A percentile compares a stretch with the other conserved stretches of the same genome.
Evolutionary conservation across 35 echinoderm and acorn worm species (phyloP).

Genomic region (Strongylocentrotus purpuratus): DNA sequence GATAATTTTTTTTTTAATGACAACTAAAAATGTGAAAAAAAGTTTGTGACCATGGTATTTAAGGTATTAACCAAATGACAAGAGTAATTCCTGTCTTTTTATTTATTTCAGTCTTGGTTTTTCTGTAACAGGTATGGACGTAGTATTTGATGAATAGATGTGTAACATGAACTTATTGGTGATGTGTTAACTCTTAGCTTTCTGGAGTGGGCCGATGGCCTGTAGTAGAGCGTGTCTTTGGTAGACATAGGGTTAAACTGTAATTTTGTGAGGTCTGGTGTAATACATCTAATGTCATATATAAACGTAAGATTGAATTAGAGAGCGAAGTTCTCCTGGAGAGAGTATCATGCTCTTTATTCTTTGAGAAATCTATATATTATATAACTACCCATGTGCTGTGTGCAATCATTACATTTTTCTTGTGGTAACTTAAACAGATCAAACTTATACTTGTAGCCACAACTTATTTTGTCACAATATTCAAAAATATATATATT

Average conservation of each 20-base stretch:
- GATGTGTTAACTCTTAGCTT: neutral
- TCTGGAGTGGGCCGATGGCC: neutral
- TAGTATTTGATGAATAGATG: constrained; percentile 4
- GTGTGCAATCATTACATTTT: constrained; percentile 24
- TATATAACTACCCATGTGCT: constrained; percentile 11
- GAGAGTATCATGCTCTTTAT: constrained; percentile 38
- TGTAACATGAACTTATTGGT: constrained; percentile 49
- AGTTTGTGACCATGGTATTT: constrained; percentile 2
- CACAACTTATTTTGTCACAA: constrained; percentile 50
- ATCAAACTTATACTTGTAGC: constrained; percentile 29
- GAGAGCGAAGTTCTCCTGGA: constrained; percentile 42
- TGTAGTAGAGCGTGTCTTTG: neutral
- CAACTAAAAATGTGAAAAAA: neutral
- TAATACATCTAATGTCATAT: constrained; percentile 30
- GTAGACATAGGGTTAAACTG: neutral
- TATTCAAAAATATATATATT: constrained; percentile 55
- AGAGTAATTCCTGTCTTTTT: neutral
- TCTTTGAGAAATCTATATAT: constrained; percentile 20
- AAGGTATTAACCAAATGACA: neutral
- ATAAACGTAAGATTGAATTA: constrained; percentile 27
- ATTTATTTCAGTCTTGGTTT: neutral
- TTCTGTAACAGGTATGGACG: neutral
- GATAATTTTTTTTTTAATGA: constrained; percentile 3
- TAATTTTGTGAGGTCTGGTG: constrained; percentile 29
- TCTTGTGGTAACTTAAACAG: constrained; percentile 47